Conservation (phyloP, 2,797 vertebrate species). For the Benthosema pterotum region DNA sequence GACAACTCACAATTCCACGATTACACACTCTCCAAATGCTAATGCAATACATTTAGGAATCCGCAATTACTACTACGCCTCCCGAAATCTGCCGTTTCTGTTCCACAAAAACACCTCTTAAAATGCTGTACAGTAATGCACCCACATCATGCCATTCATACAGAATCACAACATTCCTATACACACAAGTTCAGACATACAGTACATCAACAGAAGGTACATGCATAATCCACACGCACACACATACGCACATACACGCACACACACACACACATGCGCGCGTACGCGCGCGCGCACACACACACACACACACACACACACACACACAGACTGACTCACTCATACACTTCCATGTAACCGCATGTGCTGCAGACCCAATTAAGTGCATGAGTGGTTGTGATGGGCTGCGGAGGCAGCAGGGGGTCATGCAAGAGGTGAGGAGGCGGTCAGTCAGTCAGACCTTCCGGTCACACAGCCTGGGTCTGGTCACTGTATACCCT, state of each 20-base stretch:
- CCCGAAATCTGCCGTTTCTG: too few species aligned
- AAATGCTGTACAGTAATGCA: too few species aligned
- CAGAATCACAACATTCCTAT: too few species aligned
- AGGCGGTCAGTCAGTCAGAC: constrained; percentile 3
- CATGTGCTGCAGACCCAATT: constrained; percentile 21
- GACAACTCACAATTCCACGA: neutral
- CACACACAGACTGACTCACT: constrained; percentile 7
- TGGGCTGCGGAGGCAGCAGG: neutral
- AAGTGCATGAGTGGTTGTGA: constrained; percentile 6
- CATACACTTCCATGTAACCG: constrained; percentile 16
- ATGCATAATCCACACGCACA: neutral
- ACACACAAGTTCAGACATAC: too few species aligned
- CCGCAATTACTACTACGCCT: too few species aligned
- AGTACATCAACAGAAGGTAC: too few species aligned
- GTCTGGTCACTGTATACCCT: neutral
- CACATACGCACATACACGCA: constrained; percentile 6
- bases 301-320: neutral
- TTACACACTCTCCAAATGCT: too few species aligned
- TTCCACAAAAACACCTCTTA: too few species aligned
- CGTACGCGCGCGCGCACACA: neutral
- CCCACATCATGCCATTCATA: too few species aligned
- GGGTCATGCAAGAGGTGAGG: neutral
- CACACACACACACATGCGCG: constrained; percentile 5
- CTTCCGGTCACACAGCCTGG: neutral
- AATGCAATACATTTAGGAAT: too few species aligned